These are phyloP conservation scores for Chinchilla lanigera DNA, from an alignment of 2,113 vertebrate genomes.

Conservation along the genomic window DNA sequence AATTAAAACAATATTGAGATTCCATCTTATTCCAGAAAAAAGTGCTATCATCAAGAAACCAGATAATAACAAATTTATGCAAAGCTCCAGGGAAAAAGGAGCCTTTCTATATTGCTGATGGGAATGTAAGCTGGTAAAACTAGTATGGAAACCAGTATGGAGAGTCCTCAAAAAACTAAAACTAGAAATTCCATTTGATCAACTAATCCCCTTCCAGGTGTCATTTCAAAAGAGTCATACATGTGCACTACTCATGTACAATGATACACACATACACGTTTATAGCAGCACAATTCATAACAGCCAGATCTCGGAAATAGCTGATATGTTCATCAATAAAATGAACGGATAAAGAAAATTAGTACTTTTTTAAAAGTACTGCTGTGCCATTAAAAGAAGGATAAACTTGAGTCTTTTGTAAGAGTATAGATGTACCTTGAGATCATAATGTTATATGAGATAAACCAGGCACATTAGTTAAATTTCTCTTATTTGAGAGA, in stretches of 20 bases:
- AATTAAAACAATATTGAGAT: too few relatives aligned
- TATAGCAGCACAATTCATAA: background rate
- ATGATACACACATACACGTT: background rate
- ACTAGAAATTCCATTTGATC: too few relatives aligned
- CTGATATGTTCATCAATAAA: background rate
- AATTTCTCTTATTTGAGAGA: background rate
- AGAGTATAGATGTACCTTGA: background rate
- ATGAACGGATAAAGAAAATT: background rate
- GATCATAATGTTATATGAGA: background rate
- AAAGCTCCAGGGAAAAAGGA: background rate
- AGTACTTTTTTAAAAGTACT: background rate
- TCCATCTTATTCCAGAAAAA: background rate
- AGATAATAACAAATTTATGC: background rate
- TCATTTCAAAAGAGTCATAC: background rate
- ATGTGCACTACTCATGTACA: background rate
- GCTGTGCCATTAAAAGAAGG: background rate
- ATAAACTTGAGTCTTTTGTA: background rate
- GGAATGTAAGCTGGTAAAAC: background rate
- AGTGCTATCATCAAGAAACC: background rate
- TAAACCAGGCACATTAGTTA: background rate
- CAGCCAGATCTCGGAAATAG: background rate
- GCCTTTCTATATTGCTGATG: background rate
- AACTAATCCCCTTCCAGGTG: background rate
- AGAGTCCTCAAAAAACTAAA: background rate
- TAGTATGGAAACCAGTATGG: background rate